These are phyloP conservation scores for Mycteria americana DNA, from an alignment of 2,797 vertebrate species.

Conservation along the genomic window DNA sequence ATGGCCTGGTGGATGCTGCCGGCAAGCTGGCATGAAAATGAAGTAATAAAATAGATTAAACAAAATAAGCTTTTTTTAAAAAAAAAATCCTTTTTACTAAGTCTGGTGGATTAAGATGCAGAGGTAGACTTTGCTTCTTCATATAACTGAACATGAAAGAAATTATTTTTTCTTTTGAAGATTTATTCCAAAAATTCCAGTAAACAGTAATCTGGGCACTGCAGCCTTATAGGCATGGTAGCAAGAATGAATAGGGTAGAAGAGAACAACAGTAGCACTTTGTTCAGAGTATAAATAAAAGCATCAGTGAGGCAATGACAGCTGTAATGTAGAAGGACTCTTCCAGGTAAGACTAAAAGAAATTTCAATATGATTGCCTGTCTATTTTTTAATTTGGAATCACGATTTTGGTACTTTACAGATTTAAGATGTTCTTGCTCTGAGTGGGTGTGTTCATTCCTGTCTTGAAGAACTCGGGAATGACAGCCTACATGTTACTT, in stretches of 20 bases:
- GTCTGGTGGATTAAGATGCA: neutral
- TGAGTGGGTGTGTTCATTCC: constrained; percentile 60
- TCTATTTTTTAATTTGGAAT: constrained; percentile 40
- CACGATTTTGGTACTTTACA: constrained; percentile 45
- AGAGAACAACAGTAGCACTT: neutral
- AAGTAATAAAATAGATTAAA: neutral
- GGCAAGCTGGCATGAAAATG: neutral
- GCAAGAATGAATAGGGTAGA: neutral
- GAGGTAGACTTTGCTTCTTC: neutral
- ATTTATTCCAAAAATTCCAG: neutral
- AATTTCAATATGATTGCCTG: neutral
- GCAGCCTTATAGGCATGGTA: neutral
- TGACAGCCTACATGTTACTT: constrained; percentile 70
- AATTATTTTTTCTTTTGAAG: neutral
- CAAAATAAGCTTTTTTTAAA: neutral
- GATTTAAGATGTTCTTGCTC: constrained; percentile 35
- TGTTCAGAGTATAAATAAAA: constrained; percentile 8
- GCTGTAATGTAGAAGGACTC: neutral
- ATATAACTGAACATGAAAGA: neutral
- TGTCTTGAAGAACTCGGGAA: constrained; percentile 52
- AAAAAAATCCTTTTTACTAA: neutral
- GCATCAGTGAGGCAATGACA: neutral
- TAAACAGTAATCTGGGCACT: neutral
- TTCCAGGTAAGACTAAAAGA: constrained; percentile 33
- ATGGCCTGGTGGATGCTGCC: too few species aligned